Conservation (phyloP, 2,888 invertebrate species). For the Harpagoxenus sublaevis region DNA sequence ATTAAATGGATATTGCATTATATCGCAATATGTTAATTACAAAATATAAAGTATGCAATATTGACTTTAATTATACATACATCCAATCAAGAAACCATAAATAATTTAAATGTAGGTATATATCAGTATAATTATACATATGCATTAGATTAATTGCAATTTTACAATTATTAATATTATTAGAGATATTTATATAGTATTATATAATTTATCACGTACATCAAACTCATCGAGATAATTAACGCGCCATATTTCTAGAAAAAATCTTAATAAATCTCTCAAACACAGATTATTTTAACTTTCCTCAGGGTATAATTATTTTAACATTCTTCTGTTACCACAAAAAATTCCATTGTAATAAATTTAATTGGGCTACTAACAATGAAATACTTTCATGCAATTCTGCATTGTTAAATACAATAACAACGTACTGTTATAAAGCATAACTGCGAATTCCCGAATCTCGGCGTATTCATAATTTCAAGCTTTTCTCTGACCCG, state of each 20-base stretch:
- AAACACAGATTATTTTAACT: conserved; percentile 15
- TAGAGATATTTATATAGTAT: background rate
- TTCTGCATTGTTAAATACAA: conserved; percentile 5
- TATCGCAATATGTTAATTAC: conserved; percentile 11
- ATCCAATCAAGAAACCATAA: background rate
- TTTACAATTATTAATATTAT: conserved; percentile 19
- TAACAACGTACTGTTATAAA: background rate
- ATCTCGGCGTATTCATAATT: conserved; percentile 3
- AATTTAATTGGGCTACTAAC: conserved; percentile 9
- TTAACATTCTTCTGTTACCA: background rate
- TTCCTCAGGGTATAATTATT: background rate
- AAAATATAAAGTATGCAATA: background rate
- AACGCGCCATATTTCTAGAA: background rate
- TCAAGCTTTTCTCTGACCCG: conserved; percentile 2
- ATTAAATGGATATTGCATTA: background rate
- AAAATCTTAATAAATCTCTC: background rate
- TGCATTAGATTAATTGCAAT: background rate
- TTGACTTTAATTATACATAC: background rate
- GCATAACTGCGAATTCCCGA: background rate
- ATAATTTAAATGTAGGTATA: background rate
- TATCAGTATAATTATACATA: background rate
- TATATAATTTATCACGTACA: background rate
- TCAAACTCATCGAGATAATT: conserved; percentile 16
- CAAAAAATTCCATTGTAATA: background rate
- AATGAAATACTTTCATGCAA: background rate